Conservation (phyloP, 1,140 invertebrate species). For the Rhopalosiphum maidis region DNA sequence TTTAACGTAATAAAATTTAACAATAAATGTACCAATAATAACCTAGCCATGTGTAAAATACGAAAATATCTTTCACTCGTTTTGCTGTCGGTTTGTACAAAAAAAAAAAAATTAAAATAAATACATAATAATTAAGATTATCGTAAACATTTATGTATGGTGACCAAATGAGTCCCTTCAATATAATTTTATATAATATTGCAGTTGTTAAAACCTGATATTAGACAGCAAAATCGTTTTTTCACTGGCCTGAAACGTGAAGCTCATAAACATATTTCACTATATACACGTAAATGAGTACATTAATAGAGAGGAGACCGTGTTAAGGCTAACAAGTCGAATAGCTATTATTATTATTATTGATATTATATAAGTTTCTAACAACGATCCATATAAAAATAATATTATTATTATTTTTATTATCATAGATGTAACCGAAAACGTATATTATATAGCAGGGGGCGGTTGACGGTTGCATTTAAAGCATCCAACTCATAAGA, state of each 20-base stretch:
- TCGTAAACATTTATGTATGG: not conserved
- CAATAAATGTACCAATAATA: not conserved
- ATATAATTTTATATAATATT: not conserved
- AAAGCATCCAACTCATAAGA: not conserved
- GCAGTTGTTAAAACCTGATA: conserved; percentile 20
- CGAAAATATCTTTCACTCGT: not conserved
- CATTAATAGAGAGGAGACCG: not conserved
- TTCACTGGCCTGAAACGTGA: not conserved
- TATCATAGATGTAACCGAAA: not conserved
- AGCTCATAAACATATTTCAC: not conserved
- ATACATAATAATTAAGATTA: conserved; percentile 14
- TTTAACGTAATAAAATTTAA: conserved; percentile 22
- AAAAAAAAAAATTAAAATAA: not conserved
- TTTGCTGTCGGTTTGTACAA: not conserved
- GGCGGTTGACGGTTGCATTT: conserved; percentile 10
- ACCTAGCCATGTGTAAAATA: not conserved
- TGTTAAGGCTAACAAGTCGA: not conserved
- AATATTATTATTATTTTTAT: not conserved
- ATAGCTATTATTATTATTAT: not conserved
- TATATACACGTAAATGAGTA: not conserved
- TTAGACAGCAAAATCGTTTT: not conserved
- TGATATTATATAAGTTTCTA: not conserved
- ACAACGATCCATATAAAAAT: conserved; percentile 4
- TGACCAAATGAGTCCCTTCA: not conserved
- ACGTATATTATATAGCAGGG: not conserved